Evolutionary conservation across 2,888 invertebrate genomes (phyloP).

Genomic region (Hyalella azteca): DNA sequence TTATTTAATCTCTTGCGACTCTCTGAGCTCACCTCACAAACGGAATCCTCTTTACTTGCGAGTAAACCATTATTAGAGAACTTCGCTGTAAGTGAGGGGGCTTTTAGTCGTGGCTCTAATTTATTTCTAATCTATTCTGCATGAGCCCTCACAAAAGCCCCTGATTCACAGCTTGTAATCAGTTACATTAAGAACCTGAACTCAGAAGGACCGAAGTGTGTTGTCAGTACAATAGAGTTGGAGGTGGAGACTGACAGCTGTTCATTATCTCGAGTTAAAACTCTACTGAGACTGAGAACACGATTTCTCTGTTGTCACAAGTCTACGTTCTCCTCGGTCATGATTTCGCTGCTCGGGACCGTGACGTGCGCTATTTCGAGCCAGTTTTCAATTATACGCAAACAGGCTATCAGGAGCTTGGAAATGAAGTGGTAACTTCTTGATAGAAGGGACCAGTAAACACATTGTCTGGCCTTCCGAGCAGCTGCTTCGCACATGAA

Average conservation of each 20-base stretch:
- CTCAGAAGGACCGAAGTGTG: constrained; percentile 17
- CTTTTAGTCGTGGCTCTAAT: too few relatives aligned
- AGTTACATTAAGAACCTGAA: constrained; percentile 15
- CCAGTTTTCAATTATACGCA: constrained; percentile 26
- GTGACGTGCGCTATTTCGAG: constrained; percentile 11
- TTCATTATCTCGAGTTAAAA: constrained; percentile 19
- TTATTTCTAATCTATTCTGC: background rate
- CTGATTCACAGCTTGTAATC: constrained; percentile 26
- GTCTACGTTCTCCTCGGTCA: background rate
- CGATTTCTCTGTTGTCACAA: constrained; percentile 10
- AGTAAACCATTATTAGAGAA: too few relatives aligned
- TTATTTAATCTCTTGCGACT: too few relatives aligned
- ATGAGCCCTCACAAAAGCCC: background rate
- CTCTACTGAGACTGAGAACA: constrained; percentile 20
- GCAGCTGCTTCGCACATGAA: too few relatives aligned
- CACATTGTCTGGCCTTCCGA: constrained; percentile 1
- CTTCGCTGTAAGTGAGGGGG: too few relatives aligned
- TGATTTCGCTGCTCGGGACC: background rate
- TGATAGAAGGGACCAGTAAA: constrained; percentile 22
- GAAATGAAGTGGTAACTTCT: constrained; percentile 32
- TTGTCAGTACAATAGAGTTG: constrained; percentile 19
- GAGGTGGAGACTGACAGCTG: constrained; percentile 29
- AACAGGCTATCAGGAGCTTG: constrained; percentile 36
- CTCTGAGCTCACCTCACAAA: too few relatives aligned
- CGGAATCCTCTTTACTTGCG: too few relatives aligned